A percentile compares a stretch with the other conserved stretches of the same genome.
Conservation (phyloP, 2,113 vertebrate species). For the Pomatorhinus ruficollis region DNA sequence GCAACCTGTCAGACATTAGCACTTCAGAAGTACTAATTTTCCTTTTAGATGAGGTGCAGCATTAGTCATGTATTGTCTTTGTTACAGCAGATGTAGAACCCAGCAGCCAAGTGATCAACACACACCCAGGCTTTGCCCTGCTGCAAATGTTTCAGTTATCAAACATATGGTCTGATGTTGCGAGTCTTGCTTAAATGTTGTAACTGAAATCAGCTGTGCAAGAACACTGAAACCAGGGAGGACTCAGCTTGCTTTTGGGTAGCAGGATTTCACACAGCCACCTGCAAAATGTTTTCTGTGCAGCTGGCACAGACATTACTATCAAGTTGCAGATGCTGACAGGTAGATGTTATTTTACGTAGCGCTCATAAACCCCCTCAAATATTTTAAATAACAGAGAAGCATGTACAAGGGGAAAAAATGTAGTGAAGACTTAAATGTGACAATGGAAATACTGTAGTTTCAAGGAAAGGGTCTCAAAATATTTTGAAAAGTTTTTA, state of each 20-base stretch:
- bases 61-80: not conserved
- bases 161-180: conserved; percentile 1
- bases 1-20: not conserved
- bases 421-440: not conserved
- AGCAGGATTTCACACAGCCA: not conserved
- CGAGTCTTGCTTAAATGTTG: not conserved
- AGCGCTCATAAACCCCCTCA: not conserved
- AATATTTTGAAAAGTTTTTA: not conserved
- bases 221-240: not conserved
- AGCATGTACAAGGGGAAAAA: fast-evolving
- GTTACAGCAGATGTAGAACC: not conserved
- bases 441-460: not conserved
- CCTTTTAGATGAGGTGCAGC: not conserved
- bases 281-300: not conserved
- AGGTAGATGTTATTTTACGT: not conserved
- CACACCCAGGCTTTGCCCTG: not conserved
- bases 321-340: not conserved
- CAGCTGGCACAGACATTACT: not conserved
- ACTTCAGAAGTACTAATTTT: not conserved
- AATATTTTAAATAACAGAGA: not conserved
- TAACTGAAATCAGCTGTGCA: not conserved
- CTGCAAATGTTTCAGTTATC: not conserved
- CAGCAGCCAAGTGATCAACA: conserved; percentile 1
- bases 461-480: not conserved
- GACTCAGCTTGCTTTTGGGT: fast-evolving